Conservation (phyloP, 2,888 invertebrate species). For the Celastrina argiolus region DNA sequence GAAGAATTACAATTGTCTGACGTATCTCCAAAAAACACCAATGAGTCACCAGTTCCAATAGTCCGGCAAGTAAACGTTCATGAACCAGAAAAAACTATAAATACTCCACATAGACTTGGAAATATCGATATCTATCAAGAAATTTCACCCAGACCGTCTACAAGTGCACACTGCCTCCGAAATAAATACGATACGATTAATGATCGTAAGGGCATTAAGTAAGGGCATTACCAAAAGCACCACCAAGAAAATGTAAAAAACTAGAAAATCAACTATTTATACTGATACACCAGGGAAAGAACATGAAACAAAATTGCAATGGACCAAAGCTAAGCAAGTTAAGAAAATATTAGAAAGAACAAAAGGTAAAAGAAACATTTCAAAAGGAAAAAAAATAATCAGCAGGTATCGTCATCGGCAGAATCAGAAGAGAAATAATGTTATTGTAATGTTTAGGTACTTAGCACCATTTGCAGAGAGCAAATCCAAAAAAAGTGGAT, state of each 20-base stretch:
- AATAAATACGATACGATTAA: no score
- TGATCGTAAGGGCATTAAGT: no score
- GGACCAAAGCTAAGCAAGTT: constrained; percentile 30
- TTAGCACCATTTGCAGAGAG: constrained; percentile 26
- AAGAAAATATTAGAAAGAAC: constrained; percentile 29
- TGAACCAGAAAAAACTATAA: constrained; percentile 20
- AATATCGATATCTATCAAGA: constrained; percentile 15
- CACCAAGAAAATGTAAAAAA: constrained; percentile 29
- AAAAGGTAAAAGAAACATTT: constrained; percentile 24
- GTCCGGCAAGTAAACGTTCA: constrained; percentile 3
- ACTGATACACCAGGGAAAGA: constrained; percentile 35
- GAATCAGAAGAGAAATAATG: no score
- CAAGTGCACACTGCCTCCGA: no score
- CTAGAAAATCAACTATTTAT: constrained; percentile 33
- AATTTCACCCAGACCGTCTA: constrained; percentile 19
- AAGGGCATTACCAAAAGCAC: constrained; percentile 33
- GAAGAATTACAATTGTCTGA: no score
- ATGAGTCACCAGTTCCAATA: not conserved
- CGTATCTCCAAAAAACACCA: no score
- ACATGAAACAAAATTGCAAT: constrained; percentile 22
- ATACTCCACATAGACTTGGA: constrained; percentile 15
- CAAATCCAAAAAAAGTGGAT: constrained; percentile 32
- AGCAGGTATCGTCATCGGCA: constrained; percentile 17
- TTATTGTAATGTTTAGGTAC: no score
- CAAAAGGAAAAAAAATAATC: constrained; percentile 23